Conservation (phyloP, 37 sponge, comb jelly and placozoan genomes). For the Petrosia ficiformis region DNA sequence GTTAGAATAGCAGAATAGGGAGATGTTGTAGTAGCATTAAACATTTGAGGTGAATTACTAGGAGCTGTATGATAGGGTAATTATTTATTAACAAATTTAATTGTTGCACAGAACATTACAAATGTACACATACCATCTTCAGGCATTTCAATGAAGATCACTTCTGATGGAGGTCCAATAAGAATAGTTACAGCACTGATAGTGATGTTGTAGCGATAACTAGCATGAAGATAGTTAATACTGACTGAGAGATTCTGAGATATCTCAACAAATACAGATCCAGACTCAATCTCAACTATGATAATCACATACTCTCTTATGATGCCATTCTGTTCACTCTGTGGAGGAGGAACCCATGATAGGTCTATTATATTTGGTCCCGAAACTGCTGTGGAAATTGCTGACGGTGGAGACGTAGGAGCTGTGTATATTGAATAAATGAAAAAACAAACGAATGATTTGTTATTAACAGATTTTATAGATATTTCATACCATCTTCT, state of each 20-base stretch:
- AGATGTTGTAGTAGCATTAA: constrained; percentile 2
- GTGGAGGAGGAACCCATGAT: constrained; percentile 30
- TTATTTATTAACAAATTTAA: background rate
- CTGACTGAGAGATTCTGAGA: background rate
- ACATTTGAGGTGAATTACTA: constrained; percentile 8
- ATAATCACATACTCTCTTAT: constrained; percentile 2
- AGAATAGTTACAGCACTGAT: constrained; percentile 5
- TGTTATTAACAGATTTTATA: background rate
- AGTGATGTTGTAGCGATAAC: background rate
- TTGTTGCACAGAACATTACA: background rate
- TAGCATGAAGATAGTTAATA: background rate
- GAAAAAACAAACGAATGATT: background rate
- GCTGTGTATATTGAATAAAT: background rate
- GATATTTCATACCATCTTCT: constrained; percentile 1
- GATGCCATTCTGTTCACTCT: constrained; percentile 11
- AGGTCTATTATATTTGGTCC: background rate
- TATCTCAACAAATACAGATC: background rate
- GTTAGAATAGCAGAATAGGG: constrained; percentile 5
- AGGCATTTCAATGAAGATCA: background rate
- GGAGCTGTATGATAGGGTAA: no score
- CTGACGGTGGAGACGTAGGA: constrained; percentile 2
- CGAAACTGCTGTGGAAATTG: background rate
- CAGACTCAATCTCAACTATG: background rate
- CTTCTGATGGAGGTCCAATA: background rate
- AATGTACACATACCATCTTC: background rate